These are phyloP conservation scores for Seriola dumerili DNA, from an alignment of 2,113 vertebrate genomes.

Conservation along the genomic window DNA sequence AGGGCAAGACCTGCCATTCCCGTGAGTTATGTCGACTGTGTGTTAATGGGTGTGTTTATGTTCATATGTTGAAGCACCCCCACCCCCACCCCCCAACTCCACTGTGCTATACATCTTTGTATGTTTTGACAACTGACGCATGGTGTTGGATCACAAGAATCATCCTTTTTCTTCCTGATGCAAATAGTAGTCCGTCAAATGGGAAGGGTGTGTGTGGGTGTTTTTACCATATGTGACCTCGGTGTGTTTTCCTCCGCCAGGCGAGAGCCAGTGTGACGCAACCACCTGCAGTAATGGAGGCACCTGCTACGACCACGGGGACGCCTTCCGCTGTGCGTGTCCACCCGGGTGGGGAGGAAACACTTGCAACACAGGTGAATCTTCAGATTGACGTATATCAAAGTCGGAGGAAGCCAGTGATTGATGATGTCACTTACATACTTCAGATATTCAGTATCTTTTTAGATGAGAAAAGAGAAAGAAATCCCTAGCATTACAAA, in stretches of 20 bases:
- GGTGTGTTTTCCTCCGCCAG: constrained; percentile 69
- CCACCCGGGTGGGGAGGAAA: constrained; percentile 92
- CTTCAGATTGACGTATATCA: not conserved
- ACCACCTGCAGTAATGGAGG: constrained; percentile 96
- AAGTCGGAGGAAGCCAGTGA: not conserved
- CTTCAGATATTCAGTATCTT: too few relatives aligned
- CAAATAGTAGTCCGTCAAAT: not conserved
- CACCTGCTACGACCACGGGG: constrained; percentile 93
- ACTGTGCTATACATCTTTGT: not conserved
- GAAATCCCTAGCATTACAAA: too few relatives aligned
- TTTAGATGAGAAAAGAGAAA: too few relatives aligned
- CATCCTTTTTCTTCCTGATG: not conserved
- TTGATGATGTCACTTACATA: not conserved
- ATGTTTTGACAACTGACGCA: constrained; percentile 2
- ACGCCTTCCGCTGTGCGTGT: constrained; percentile 93
- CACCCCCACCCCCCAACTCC: not conserved
- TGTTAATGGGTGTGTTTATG: constrained; percentile 53
- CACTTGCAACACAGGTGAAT: constrained; percentile 92
- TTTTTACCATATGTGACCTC: not conserved
- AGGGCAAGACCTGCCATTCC: constrained; percentile 98
- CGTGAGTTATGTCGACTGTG: constrained; percentile 84
- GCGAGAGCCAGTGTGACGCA: constrained; percentile 93
- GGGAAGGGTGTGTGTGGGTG: not conserved
- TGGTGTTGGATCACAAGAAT: not conserved
- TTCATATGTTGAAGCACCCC: not conserved